phyloP scores from a whole-genome alignment of 2,888 invertebrate species.

The Teleiodes luculella region DNA sequence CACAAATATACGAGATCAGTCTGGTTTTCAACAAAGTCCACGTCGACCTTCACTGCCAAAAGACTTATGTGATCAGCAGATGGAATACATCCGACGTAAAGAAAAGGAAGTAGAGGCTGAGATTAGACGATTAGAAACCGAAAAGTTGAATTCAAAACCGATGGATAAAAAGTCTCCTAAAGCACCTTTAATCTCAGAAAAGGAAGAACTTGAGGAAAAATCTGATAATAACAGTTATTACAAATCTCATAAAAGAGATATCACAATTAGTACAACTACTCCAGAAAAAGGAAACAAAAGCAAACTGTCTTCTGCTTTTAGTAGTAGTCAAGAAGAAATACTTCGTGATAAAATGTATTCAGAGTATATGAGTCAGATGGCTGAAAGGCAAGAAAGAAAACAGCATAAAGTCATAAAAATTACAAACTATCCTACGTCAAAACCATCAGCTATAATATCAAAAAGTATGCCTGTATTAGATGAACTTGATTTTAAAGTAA shows the following conservation, averaged over 20 bases:
- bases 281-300: conserved; percentile 34
- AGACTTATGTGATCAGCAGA: conserved; percentile 81
- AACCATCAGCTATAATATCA: conserved; percentile 40
- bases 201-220: conserved; percentile 38
- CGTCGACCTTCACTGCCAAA: conserved; percentile 81
- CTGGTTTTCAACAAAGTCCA: conserved; percentile 39
- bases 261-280: conserved; percentile 41
- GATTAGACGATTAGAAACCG: conserved; percentile 80
- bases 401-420: conserved; percentile 90
- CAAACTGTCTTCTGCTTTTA: conserved; percentile 60
- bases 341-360: conserved; percentile 90
- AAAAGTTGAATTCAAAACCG: conserved; percentile 47
- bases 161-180: conserved; percentile 47
- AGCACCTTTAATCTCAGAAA: conserved; percentile 63
- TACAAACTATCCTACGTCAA: conserved; percentile 71
- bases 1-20: conserved; percentile 47
- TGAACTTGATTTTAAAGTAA: conserved; percentile 57
- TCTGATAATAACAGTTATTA: conserved; percentile 54
- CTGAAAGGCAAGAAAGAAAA: conserved; percentile 87
- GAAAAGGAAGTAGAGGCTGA: conserved; percentile 83
- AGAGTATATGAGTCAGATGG: conserved; percentile 88
- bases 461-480: conserved; percentile 62
- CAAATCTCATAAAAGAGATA: conserved; percentile 68
- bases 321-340: conserved; percentile 84
- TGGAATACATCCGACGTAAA: conserved; percentile 82